Conservation (phyloP, 1,140 invertebrate species). For the Calephelis virginiensis region DNA sequence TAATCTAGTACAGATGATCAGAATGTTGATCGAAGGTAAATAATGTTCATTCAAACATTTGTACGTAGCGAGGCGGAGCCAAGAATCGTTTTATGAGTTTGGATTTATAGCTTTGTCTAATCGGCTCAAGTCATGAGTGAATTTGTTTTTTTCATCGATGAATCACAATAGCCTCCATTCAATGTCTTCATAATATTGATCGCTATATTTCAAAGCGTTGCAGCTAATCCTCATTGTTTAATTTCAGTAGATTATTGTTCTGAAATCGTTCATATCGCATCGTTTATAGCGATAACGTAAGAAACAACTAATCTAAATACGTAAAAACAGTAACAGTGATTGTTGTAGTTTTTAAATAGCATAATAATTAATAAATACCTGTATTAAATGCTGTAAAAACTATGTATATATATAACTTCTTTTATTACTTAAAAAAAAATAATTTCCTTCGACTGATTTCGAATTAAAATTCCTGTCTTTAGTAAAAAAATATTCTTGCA, state of each 20-base stretch:
- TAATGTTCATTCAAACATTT: constrained; percentile 15
- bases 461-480: too few relatives aligned
- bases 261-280: background rate
- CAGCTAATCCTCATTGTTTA: background rate
- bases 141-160: constrained; percentile 7
- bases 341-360: too few relatives aligned
- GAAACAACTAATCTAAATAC: too few relatives aligned
- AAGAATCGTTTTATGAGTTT: constrained; percentile 17
- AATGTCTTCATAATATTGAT: constrained; percentile 1
- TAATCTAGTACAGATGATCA: constrained; percentile 1
- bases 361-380: too few relatives aligned
- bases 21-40: constrained; percentile 6
- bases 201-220: background rate
- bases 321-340: too few relatives aligned
- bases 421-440: too few relatives aligned
- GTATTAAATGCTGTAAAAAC: too few relatives aligned
- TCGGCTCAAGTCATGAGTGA: constrained; percentile 9
- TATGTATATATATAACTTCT: too few relatives aligned
- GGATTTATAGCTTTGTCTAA: constrained; percentile 13
- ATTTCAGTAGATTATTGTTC: background rate
- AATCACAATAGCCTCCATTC: constrained; percentile 9
- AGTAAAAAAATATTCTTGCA: too few relatives aligned
- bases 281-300: background rate
- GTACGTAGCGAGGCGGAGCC: constrained; percentile 15
- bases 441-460: too few relatives aligned